Percentiles rank a stretch among this genome's conserved stretches.
These are phyloP conservation scores for Hedya salicella DNA, from an alignment of 2,888 invertebrate genomes.

Conservation along the genomic window DNA sequence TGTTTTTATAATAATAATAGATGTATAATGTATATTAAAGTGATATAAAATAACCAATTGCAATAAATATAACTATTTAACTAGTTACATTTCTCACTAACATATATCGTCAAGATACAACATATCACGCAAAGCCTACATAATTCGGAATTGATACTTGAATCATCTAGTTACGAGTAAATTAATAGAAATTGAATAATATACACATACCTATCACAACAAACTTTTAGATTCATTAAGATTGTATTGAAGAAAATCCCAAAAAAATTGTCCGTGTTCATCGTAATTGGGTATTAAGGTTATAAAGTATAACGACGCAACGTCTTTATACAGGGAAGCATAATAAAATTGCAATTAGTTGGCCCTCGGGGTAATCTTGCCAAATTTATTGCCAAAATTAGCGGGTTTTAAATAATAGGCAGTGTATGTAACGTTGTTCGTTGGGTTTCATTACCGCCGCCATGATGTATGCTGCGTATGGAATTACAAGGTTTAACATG, in stretches of 20 bases:
- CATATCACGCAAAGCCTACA: too few species aligned
- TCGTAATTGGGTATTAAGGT: slow-evolving; percentile 26
- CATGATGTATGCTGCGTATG: background rate
- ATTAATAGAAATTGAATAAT: too few species aligned
- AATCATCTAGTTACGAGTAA: too few species aligned
- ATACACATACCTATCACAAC: too few species aligned
- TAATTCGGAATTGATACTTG: too few species aligned
- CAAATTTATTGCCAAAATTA: slow-evolving; percentile 60
- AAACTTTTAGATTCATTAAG: too few species aligned
- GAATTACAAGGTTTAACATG: background rate
- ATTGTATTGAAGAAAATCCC: background rate
- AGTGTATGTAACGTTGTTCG: slow-evolving; percentile 2
- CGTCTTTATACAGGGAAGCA: slow-evolving; percentile 40
- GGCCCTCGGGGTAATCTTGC: slow-evolving; percentile 57
- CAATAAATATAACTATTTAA: too few species aligned
- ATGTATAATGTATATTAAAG: too few species aligned
- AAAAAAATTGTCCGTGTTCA: background rate
- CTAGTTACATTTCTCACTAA: too few species aligned
- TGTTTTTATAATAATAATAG: too few species aligned
- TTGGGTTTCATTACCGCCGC: background rate
- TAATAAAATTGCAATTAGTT: slow-evolving; percentile 60
- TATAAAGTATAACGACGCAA: slow-evolving; percentile 20
- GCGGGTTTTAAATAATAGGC: slow-evolving; percentile 53
- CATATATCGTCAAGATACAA: too few species aligned
- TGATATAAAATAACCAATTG: too few species aligned